Conservation (phyloP, 2,888 invertebrate genomes). For the Lymantria monacha region DNA sequence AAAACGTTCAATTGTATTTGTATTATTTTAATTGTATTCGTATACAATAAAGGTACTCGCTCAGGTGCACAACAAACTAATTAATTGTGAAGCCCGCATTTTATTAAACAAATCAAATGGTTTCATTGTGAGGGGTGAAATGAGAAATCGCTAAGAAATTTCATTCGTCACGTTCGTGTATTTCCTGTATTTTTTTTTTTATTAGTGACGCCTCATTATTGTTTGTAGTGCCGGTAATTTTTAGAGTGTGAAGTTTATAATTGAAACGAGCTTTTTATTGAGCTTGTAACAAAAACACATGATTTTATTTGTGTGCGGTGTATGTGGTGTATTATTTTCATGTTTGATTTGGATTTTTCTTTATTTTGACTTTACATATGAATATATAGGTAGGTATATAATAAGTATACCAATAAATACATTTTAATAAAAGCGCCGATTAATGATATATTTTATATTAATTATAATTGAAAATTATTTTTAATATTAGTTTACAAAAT, state of each 20-base stretch:
- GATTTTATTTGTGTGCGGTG: not conserved
- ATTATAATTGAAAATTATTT: too few species aligned
- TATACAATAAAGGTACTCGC: conserved; percentile 61
- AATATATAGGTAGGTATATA: too few species aligned
- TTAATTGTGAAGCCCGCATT: conserved; percentile 81
- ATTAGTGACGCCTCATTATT: conserved; percentile 67
- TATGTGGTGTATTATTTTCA: too few species aligned
- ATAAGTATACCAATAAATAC: too few species aligned
- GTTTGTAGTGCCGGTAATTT: conserved; percentile 22
- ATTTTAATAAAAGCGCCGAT: too few species aligned
- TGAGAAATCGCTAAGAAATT: conserved; percentile 82
- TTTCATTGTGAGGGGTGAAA: conserved; percentile 71
- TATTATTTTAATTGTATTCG: conserved; percentile 20
- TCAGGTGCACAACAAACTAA: conserved; percentile 81
- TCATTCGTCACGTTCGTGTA: conserved; percentile 75
- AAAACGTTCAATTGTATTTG: not conserved
- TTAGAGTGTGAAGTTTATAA: conserved; percentile 22
- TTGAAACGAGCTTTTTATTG: conserved; percentile 11
- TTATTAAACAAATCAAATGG: conserved; percentile 82
- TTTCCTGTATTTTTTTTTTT: conserved; percentile 75
- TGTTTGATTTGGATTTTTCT: too few species aligned
- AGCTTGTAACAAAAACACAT: not conserved
- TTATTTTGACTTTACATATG: too few species aligned
- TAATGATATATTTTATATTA: too few species aligned
- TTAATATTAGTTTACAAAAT: too few species aligned